Base-by-base conservation (phyloP, 1,140 invertebrate genomes). In the Drosophila bifasciata region DNA sequence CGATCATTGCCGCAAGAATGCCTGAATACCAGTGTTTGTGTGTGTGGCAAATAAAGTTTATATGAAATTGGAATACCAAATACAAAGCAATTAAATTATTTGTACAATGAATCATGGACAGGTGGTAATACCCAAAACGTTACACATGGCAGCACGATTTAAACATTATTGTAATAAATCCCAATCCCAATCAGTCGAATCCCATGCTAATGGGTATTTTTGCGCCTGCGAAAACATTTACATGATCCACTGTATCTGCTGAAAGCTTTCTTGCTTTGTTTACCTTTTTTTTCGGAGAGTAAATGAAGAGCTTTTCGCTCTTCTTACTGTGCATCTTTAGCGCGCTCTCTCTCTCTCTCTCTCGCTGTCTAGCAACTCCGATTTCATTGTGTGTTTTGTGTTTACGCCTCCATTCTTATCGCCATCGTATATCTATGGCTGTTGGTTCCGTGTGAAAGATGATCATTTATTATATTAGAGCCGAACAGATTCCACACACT, bases 1-100 rank as follows among this genome's bases (percentile, higher is more conserved):
- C 1, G 39, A 9, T 11, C 62, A 70, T 43, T 86, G 81, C 44
- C 81, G 74, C 7, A 78, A 78, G 25, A 39, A 28, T 32, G 77
- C 66, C 19, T 79, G 58, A 13, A 17, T 16, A 5, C 2, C 0
- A 0, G 3, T 7, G 1, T 28, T 28, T 28, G 8, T 28, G 3
- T 28, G 1, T n/a, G n/a, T n/a, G n/a, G n/a, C n/a, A 5, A 63
- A 63, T 48, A 49, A 62, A 61, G 1, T 9, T 44, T 5, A 8
- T 9, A 17, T 11, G 32, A 36, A 36, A 36, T 36, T 32, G 8
- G 0, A 13, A 11, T 11, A 11, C 9, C 32, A 32, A 32, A 11
- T 32, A 1, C 1, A 11, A 36, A 11, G 3, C 11, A 19, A 15
- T 2, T 8, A 13, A 32, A 39, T 36, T 32, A 50, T 32, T 13